These are phyloP conservation scores for Drosophila mimetica DNA, from an alignment of 2,888 invertebrate species.

Conservation along the genomic window DNA sequence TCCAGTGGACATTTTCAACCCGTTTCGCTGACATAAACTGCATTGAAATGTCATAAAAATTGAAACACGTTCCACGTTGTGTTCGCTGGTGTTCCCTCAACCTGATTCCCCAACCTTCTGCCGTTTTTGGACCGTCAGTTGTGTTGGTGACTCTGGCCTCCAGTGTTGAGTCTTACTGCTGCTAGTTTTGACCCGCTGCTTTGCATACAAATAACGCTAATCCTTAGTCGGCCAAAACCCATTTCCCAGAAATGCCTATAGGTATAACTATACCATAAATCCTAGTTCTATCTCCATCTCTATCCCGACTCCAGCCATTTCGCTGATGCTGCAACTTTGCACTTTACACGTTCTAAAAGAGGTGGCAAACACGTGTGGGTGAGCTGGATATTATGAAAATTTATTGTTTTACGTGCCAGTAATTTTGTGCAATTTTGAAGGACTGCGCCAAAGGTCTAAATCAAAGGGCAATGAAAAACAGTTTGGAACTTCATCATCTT, in stretches of 20 bases:
- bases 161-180: not conserved
- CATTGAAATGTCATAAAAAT: constrained; percentile 80
- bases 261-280: not conserved
- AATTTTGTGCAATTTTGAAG: constrained; percentile 39
- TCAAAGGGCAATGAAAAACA: not conserved
- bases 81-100: constrained; percentile 13
- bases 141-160: not conserved
- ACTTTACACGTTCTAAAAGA: constrained; percentile 40
- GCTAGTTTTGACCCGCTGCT: constrained; percentile 59
- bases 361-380: constrained; percentile 11
- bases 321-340: constrained; percentile 69
- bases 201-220: constrained; percentile 72
- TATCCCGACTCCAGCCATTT: constrained; percentile 39
- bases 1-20: constrained; percentile 45
- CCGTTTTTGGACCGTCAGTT: constrained; percentile 35
- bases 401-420: constrained; percentile 68
- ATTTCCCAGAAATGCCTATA: constrained; percentile 3
- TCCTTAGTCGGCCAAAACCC: constrained; percentile 41
- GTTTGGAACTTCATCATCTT: not conserved
- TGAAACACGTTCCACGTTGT: constrained; percentile 65
- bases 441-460: constrained; percentile 1
- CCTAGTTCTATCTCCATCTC: not conserved
- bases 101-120: not conserved
- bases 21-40: constrained; percentile 75
- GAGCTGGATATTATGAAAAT: constrained; percentile 58